A percentile compares a stretch with the other conserved stretches of the same genome.
Conservation (phyloP, 2,113 vertebrate genomes). For the Helogale parvula region DNA sequence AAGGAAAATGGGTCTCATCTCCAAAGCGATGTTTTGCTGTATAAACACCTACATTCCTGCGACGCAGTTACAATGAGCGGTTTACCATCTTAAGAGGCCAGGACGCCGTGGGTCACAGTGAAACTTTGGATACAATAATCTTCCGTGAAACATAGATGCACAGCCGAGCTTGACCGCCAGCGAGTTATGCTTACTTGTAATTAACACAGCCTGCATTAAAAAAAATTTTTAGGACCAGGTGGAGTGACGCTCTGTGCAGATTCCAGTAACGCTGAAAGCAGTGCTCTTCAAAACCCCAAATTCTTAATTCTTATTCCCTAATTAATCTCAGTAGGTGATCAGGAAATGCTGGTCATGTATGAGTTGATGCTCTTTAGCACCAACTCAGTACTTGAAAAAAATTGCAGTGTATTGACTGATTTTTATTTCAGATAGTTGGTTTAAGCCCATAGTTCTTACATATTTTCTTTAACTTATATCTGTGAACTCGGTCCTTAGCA, state of each 20-base stretch:
- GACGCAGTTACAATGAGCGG: accelerated
- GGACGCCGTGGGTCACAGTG: neutral
- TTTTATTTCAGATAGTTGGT: neutral
- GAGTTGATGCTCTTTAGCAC: neutral
- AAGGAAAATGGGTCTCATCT: neutral
- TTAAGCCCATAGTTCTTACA: neutral
- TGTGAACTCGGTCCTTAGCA: neutral
- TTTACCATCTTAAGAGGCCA: neutral
- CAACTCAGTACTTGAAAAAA: neutral
- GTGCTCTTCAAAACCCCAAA: neutral
- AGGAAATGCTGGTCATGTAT: neutral
- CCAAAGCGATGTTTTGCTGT: neutral
- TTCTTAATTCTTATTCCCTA: neutral
- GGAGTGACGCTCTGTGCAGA: neutral
- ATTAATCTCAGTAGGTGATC: neutral
- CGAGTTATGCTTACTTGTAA: neutral
- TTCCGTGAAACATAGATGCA: neutral
- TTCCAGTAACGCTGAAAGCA: accelerated
- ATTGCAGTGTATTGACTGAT: too few species aligned
- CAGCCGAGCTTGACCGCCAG: neutral
- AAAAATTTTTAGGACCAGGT: neutral
- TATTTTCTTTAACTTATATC: neutral
- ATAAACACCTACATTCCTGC: neutral
- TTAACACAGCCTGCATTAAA: neutral
- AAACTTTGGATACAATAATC: accelerated